Percentiles rank a stretch among this genome's conserved stretches.
phyloP scores from a whole-genome alignment of 2,888 invertebrate genomes.

The Perizoma flavofasciatum region DNA sequence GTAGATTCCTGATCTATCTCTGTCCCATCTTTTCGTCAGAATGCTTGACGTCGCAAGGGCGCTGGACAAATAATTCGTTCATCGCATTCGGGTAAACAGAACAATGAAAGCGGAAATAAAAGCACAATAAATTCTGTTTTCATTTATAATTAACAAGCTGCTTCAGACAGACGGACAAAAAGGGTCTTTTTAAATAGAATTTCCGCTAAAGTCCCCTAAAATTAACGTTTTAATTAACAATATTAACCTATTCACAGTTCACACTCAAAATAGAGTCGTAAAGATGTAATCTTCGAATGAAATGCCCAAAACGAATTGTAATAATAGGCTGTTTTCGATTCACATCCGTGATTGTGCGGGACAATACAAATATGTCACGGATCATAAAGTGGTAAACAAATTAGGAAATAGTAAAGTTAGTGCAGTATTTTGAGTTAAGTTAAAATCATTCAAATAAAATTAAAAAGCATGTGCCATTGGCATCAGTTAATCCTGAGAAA shows the following conservation, averaged over 20 bases:
- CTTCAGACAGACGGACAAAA: conserved; percentile 11
- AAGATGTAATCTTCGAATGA: conserved; percentile 24
- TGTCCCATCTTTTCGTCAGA: too few species aligned
- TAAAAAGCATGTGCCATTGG: too few species aligned
- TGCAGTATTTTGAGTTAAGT: conserved; percentile 6
- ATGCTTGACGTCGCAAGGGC: too few species aligned
- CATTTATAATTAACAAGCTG: conserved; percentile 30
- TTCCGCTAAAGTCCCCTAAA: conserved; percentile 25
- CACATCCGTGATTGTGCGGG: conserved; percentile 5
- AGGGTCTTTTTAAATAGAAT: conserved; percentile 13
- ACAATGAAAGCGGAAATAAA: conserved; percentile 25
- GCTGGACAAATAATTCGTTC: background rate
- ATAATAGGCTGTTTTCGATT: conserved; percentile 10
- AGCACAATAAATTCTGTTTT: conserved; percentile 26
- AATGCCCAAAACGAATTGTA: conserved; percentile 20
- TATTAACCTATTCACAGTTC: conserved; percentile 26
- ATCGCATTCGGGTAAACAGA: conserved; percentile 9
- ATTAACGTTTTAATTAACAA: conserved; percentile 35
- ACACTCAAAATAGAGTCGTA: conserved; percentile 27
- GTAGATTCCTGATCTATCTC: too few species aligned
- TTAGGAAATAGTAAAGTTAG: conserved; percentile 23
- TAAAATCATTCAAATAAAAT: too few species aligned
- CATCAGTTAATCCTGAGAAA: too few species aligned
- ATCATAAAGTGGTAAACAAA: conserved; percentile 46
- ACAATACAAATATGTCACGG: conserved; percentile 38